Evolutionary conservation across 2,888 invertebrate species (phyloP), one percentile per base, ranked within the genome.

Genomic region (Myathropa florea): DNA sequence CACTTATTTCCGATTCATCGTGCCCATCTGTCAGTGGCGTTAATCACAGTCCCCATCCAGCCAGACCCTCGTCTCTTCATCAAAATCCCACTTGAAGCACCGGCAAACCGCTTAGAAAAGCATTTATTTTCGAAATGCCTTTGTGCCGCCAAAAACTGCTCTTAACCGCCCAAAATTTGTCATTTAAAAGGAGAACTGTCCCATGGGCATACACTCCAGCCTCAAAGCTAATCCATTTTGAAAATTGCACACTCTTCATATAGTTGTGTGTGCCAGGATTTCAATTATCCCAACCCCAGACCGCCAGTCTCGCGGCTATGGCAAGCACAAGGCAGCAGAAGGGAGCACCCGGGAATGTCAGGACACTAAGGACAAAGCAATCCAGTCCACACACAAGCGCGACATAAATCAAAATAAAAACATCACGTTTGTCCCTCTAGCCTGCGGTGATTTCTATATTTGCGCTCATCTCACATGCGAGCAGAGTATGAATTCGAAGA

Each of bases 331-430:
- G 46, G 33, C 33, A 33, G 33, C 30, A 30, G 7, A 30, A 30
- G 28, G 28, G 28, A 28, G 30, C 30, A 9, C 36, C 59, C 55
- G 14, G 39, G 10, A 63, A 36, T 39, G 33, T 18, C 14, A 60
- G 26, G 46, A 65, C 39, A 46, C 46, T 46, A 46, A 67, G 70
- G 63, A 79, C 78, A 79, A 83, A 73, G 70, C 73, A 64, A 53
- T 71, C 64, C 71, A 75, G 46, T 59, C 64, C 61, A 57, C 77
- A 73, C 30, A 67, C 67, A 79, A 83, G 64, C 82, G 83, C 55
- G 75, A 75, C 70, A 83, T 83, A 86, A 86, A 83, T 86, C 83
- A 79, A 86, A 82, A 86, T 79, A 86, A 86, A 86, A 86, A 86
- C 78, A 75, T 71, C 78, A 86, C 82, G 78, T 86, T 83, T 82